Evolutionary conservation across 2,797 vertebrate genomes (phyloP).

Genomic region (Ciconia nigra): DNA sequence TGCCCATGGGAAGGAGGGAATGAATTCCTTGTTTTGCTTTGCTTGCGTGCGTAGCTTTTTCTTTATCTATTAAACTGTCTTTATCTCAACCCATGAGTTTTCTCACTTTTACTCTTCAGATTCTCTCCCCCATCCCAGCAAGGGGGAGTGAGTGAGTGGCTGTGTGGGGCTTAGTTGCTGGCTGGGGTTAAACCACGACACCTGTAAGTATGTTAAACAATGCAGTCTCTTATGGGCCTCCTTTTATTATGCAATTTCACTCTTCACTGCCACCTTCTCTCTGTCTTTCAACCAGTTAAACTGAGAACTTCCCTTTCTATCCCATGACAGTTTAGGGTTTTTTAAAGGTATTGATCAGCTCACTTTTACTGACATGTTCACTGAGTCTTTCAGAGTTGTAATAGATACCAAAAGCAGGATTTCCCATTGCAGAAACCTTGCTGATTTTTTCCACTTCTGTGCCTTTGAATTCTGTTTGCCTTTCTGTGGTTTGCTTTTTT

Average conservation of each 20-base stretch:
- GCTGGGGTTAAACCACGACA: too few species aligned
- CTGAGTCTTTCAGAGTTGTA: background rate
- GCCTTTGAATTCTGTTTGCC: background rate
- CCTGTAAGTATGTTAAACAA: background rate
- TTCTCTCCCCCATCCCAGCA: too few species aligned
- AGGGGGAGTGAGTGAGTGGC: too few species aligned
- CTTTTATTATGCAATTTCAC: background rate
- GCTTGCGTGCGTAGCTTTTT: too few species aligned
- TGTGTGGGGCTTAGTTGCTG: too few species aligned
- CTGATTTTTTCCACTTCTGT: background rate
- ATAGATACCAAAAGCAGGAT: background rate
- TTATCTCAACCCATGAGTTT: too few species aligned
- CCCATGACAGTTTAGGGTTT: background rate
- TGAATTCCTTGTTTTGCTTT: too few species aligned
- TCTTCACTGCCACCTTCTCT: background rate
- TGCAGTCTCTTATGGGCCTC: background rate
- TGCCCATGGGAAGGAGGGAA: too few species aligned
- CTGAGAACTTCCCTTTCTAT: background rate
- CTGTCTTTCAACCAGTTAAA: background rate
- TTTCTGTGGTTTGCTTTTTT: background rate
- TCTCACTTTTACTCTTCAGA: too few species aligned
- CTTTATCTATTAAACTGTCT: too few species aligned
- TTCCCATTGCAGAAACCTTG: background rate
- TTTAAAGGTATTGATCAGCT: rapidly evolving
- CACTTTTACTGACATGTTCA: background rate